Evolutionary conservation across 2,113 vertebrate species (phyloP).

Genomic region (Trachemys scripta): DNA sequence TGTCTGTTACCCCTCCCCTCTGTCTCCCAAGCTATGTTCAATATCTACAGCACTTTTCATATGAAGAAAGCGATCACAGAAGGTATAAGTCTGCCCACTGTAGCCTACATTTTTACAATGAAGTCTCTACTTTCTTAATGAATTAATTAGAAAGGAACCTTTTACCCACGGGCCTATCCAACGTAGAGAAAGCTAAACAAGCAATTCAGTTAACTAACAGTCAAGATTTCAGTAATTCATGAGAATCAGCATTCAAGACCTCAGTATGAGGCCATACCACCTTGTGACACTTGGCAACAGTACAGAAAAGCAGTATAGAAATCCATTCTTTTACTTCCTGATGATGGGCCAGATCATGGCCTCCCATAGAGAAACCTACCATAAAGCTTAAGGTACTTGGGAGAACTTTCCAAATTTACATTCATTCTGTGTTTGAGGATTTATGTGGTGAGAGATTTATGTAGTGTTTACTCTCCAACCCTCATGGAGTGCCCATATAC

Average conservation of each 20-base stretch:
- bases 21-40: not conserved
- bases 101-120: not conserved
- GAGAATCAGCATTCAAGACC: constrained; percentile 4
- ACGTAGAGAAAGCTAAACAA: not conserved
- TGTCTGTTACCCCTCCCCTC: not conserved
- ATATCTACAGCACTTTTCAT: not conserved
- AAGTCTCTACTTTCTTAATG: not conserved
- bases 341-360: not conserved
- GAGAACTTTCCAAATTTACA: not conserved
- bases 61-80: not conserved
- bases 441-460: not conserved
- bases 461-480: not conserved
- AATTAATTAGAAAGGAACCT: not conserved
- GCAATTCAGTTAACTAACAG: not conserved
- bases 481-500: not conserved
- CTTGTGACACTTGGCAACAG: constrained; percentile 7
- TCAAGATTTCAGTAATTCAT: not conserved
- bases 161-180: not conserved
- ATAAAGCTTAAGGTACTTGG: not conserved
- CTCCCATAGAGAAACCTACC: not conserved
- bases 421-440: not conserved
- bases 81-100: not conserved
- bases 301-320: not conserved
- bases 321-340: not conserved
- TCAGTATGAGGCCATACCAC: not conserved